Evolutionary conservation across 2,888 invertebrate species (phyloP).

Genomic region (Cephus sareptanus): DNA sequence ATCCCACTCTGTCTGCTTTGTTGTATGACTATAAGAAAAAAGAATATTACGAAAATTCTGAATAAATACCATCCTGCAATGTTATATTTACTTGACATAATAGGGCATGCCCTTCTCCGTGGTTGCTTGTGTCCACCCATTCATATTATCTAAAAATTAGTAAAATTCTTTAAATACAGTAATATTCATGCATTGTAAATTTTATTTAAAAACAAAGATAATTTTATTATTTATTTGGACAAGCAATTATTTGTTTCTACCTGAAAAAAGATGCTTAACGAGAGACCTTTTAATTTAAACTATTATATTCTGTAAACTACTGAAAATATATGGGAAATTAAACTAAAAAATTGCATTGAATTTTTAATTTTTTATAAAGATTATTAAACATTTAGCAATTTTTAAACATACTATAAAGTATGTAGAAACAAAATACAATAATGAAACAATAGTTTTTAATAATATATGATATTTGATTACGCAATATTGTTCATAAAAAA

Average conservation of each 20-base stretch:
- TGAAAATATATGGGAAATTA: not conserved
- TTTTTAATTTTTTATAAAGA: not conserved
- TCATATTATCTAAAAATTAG: constrained; percentile 21
- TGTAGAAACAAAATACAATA: not conserved
- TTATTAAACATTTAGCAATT: not conserved
- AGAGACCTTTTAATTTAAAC: not conserved
- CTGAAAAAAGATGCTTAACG: not conserved
- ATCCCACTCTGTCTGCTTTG: constrained; percentile 70
- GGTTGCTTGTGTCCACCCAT: constrained; percentile 70
- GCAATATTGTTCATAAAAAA: not conserved
- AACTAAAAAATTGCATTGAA: not conserved
- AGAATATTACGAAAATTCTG: constrained; percentile 3
- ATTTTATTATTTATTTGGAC: not conserved
- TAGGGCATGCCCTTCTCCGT: constrained; percentile 73
- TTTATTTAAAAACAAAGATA: not conserved
- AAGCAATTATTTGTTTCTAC: not conserved
- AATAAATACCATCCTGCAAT: not conserved
- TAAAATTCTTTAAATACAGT: not conserved
- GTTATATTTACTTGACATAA: constrained; percentile 69
- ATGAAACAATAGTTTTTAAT: not conserved
- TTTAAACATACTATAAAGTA: not conserved
- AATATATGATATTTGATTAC: not conserved
- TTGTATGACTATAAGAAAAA: constrained; percentile 67
- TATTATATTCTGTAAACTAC: not conserved
- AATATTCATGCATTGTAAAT: not conserved